Conservation (phyloP, 2,797 vertebrate genomes). For the Xiphophorus birchmanni region DNA sequence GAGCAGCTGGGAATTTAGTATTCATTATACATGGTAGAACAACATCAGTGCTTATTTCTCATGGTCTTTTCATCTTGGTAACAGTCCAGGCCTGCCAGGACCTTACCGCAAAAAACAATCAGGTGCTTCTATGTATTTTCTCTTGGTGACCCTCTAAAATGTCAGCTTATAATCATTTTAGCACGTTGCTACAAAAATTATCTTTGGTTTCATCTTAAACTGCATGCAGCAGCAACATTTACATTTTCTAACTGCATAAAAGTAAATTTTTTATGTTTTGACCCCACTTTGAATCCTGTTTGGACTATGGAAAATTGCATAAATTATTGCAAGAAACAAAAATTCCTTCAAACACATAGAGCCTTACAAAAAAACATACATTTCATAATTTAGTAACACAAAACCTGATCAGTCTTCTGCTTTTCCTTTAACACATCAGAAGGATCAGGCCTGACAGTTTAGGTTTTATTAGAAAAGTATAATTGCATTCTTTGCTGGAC, state of each 20-base stretch:
- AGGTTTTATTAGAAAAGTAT: constrained; percentile 59
- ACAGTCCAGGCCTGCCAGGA: neutral
- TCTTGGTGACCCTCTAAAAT: neutral
- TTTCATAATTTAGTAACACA: constrained; percentile 69
- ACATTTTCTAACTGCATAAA: neutral
- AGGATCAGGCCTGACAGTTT: constrained; percentile 56
- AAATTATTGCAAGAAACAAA: too few species aligned
- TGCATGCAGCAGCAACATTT: neutral
- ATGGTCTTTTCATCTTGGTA: constrained; percentile 3
- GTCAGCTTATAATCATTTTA: neutral
- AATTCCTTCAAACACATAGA: neutral
- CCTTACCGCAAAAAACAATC: neutral
- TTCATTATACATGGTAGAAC: constrained; percentile 10
- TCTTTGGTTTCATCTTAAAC: neutral
- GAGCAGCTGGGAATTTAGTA: constrained; percentile 17
- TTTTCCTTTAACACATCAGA: constrained; percentile 37
- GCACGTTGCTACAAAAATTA: too few species aligned
- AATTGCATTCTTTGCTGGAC: constrained; percentile 59
- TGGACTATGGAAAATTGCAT: too few species aligned
- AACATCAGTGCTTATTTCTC: constrained; percentile 17
- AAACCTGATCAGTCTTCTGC: constrained; percentile 57
- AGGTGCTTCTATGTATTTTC: neutral
- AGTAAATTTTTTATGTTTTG: neutral
- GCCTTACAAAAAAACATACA: constrained; percentile 50
- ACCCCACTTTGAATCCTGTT: neutral